phyloP scores from a whole-genome alignment of 2,888 invertebrate species.

The Xestia sexstrigata region DNA sequence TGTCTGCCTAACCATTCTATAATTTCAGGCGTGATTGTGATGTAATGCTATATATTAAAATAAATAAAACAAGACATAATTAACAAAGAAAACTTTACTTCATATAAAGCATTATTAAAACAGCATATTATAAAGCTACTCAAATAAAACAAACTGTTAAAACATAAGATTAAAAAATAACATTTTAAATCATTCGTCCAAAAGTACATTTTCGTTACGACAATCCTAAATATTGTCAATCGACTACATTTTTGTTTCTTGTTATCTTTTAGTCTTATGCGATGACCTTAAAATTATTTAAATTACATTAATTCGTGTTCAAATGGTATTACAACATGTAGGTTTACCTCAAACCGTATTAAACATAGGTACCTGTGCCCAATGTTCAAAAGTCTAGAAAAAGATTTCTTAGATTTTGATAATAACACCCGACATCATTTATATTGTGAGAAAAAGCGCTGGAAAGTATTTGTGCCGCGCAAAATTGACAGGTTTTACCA shows the following conservation, averaged over 20 bases:
- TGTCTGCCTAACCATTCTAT: background rate
- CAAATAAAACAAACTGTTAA: slow-evolving; percentile 68
- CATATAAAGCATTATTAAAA: slow-evolving; percentile 81
- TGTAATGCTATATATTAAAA: background rate
- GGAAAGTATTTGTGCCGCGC: slow-evolving; percentile 57
- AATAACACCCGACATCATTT: slow-evolving; percentile 1
- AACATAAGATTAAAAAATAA: slow-evolving; percentile 68
- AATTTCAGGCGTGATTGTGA: background rate
- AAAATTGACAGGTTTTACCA: slow-evolving; percentile 29
- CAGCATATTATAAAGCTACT: slow-evolving; percentile 76
- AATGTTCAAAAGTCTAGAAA: slow-evolving; percentile 30
- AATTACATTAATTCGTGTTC: slow-evolving; percentile 51
- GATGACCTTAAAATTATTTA: slow-evolving; percentile 58
- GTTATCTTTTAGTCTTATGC: slow-evolving; percentile 60
- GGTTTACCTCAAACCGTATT: slow-evolving; percentile 24
- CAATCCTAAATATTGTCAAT: slow-evolving; percentile 49
- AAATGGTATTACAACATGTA: slow-evolving; percentile 39
- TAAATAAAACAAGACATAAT: slow-evolving; percentile 71
- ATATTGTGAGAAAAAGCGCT: slow-evolving; percentile 37
- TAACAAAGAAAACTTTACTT: slow-evolving; percentile 83
- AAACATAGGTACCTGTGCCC: slow-evolving; percentile 25
- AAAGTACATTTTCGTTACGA: slow-evolving; percentile 50
- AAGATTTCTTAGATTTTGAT: background rate
- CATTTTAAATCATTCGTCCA: slow-evolving; percentile 60
- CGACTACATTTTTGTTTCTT: slow-evolving; percentile 48